Conservation (phyloP, 2,797 vertebrate species). For the Choloepus didactylus region DNA sequence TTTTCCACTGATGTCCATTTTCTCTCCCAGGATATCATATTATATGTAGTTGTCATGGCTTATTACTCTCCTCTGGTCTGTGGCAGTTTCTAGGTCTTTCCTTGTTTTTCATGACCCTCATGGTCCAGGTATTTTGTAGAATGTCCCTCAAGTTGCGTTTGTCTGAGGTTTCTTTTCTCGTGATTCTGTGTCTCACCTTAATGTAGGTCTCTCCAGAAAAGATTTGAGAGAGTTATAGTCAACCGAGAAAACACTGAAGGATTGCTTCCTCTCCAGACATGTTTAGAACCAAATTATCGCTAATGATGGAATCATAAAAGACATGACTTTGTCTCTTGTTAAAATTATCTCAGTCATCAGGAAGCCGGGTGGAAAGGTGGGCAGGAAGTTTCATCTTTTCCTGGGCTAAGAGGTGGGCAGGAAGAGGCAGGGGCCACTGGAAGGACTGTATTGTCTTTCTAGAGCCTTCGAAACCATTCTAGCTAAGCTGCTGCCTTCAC, state of each 20-base stretch:
- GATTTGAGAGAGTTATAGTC: not conserved
- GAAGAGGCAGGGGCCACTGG: not conserved
- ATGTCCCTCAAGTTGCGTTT: not conserved
- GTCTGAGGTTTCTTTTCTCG: not conserved
- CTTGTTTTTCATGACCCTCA: not conserved
- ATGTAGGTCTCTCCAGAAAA: not conserved
- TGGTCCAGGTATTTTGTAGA: not conserved
- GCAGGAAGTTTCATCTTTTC: not conserved
- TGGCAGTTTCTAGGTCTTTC: not conserved
- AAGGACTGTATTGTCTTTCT: not conserved
- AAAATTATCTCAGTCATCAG: not conserved
- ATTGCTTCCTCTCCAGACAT: not conserved
- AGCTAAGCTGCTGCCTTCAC: not conserved
- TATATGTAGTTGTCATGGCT: not conserved
- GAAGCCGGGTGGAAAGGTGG: not conserved
- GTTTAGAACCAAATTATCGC: not conserved
- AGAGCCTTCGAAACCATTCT: not conserved
- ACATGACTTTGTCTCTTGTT: not conserved
- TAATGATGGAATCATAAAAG: not conserved
- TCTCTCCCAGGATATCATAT: not conserved
- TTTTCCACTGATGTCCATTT: not conserved
- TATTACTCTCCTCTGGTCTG: not conserved
- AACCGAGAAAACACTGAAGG: not conserved
- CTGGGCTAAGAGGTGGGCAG: not conserved
- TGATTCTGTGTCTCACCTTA: not conserved